Conservation (phyloP, 1,140 invertebrate species). For the Orchesella cincta region DNA sequence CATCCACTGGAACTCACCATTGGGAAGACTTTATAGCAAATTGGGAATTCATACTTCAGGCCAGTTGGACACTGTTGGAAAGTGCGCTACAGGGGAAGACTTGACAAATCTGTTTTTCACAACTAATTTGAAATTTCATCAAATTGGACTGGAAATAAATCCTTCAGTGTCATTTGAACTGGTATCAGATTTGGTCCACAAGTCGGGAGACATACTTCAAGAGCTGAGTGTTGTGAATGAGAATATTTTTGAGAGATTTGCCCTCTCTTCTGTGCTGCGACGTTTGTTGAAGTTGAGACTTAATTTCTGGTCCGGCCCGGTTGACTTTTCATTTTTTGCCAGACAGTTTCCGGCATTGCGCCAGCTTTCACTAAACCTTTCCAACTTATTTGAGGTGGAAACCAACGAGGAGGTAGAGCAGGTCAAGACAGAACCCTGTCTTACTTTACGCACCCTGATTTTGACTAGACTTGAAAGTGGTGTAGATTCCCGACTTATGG, state of each 20-base stretch:
- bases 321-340: neutral
- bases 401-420: neutral
- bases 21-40: neutral
- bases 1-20: neutral
- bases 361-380: neutral
- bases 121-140: conserved; percentile 1
- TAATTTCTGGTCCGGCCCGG: neutral
- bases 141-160: neutral
- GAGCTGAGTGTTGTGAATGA: neutral
- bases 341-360: conserved; percentile 4
- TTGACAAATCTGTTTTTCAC: neutral
- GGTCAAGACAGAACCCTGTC: neutral
- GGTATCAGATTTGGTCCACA: neutral
- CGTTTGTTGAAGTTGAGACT: neutral
- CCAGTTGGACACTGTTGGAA: neutral
- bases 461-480: neutral
- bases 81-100: neutral
- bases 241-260: neutral
- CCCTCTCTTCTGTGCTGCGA: neutral
- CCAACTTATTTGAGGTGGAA: conserved; percentile 11
- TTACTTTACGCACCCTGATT: neutral
- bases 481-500: neutral
- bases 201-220: neutral
- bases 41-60: neutral
- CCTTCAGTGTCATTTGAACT: neutral